Conservation (phyloP, 2,113 vertebrate genomes). For the Neogobius melanostomus region DNA sequence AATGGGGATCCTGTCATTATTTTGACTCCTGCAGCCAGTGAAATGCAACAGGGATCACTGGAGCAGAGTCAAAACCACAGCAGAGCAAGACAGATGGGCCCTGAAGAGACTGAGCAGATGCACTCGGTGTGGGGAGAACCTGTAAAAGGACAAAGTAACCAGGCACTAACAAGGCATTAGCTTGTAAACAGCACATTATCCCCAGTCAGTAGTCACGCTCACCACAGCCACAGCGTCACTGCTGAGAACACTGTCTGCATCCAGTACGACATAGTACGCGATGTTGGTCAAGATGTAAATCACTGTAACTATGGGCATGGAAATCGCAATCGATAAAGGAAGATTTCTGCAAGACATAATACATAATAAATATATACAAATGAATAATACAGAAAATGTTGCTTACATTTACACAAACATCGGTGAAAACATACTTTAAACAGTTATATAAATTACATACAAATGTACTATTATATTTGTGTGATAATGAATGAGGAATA, state of each 20-base stretch:
- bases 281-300: conserved; percentile 84
- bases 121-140: conserved; percentile 33
- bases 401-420: background rate
- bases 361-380: background rate
- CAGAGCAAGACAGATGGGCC: conserved; percentile 29
- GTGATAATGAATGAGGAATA: too few species aligned
- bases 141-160: background rate
- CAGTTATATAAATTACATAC: too few species aligned
- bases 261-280: conserved; percentile 80
- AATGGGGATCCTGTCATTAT: conserved; percentile 52
- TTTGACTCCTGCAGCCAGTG: conserved; percentile 31
- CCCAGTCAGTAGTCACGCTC: conserved; percentile 44
- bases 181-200: background rate
- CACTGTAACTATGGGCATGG: conserved; percentile 82
- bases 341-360: conserved; percentile 70
- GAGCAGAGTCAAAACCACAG: conserved; percentile 40
- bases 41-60: conserved; percentile 18
- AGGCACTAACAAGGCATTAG: background rate
- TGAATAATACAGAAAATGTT: background rate
- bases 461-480: too few species aligned
- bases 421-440: background rate
- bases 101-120: conserved; percentile 38
- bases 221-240: conserved; percentile 84
- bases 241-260: conserved; percentile 67
- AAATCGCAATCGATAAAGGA: conserved; percentile 80